Conservation (phyloP, 2,888 invertebrate genomes). For the Drosophila merina region DNA sequence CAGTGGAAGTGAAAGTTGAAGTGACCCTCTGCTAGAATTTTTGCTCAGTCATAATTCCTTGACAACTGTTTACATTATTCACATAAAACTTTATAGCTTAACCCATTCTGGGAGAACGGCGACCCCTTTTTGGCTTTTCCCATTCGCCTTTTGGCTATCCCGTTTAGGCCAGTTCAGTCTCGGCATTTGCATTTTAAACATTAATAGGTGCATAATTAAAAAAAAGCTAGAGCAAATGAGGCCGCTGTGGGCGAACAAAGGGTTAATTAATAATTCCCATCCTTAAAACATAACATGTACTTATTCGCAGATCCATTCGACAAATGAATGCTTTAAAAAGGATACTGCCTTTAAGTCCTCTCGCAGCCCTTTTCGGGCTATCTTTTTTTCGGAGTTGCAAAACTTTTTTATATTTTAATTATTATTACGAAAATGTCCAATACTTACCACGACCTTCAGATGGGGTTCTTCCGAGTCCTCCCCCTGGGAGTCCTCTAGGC, state of each 20-base stretch:
- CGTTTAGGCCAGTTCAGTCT: slow-evolving; percentile 10
- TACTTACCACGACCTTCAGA: slow-evolving; percentile 22
- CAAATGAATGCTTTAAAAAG: slow-evolving; percentile 71
- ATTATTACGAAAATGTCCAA: slow-evolving; percentile 61
- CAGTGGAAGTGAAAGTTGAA: slow-evolving; percentile 1
- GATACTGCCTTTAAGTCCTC: slow-evolving; percentile 56
- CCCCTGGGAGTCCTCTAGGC: slow-evolving; percentile 10
- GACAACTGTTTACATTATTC: slow-evolving; percentile 61
- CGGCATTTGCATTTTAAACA: slow-evolving; percentile 69
- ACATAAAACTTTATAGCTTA: slow-evolving; percentile 66
- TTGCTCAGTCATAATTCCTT: slow-evolving; percentile 56
- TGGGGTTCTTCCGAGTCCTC: background rate
- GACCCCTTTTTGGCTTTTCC: slow-evolving; percentile 2
- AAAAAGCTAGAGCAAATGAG: slow-evolving; percentile 60
- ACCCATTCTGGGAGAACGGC: slow-evolving; percentile 20
- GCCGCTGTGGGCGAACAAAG: slow-evolving; percentile 63
- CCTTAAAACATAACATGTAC: slow-evolving; percentile 55
- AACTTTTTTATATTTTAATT: slow-evolving; percentile 62
- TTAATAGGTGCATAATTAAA: slow-evolving; percentile 76
- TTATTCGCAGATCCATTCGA: slow-evolving; percentile 63
- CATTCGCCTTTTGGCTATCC: background rate
- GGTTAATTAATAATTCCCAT: slow-evolving; percentile 72
- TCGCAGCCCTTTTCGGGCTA: slow-evolving; percentile 14
- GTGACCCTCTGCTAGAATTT: slow-evolving; percentile 42
- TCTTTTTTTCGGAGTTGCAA: slow-evolving; percentile 27